phyloP scores from a whole-genome alignment of 2,797 vertebrate species.

The Sylvilagus floridanus region DNA sequence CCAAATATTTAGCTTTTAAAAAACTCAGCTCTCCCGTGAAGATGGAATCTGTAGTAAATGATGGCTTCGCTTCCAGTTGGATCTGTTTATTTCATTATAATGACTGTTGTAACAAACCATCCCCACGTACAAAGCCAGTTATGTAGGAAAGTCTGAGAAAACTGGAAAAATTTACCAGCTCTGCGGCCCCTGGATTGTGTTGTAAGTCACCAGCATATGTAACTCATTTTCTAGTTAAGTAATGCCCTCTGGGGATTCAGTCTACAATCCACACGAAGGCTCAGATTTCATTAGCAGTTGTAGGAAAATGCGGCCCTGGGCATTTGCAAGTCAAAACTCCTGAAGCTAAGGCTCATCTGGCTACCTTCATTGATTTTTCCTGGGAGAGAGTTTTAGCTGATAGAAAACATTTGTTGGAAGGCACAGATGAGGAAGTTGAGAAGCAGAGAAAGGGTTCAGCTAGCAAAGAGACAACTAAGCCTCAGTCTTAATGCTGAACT shows the following conservation, averaged over 20 bases:
- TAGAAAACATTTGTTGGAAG: constrained; percentile 82
- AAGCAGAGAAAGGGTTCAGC: constrained; percentile 73
- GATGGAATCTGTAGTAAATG: constrained; percentile 2
- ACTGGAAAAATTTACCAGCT: constrained; percentile 87
- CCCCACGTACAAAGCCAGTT: constrained; percentile 81
- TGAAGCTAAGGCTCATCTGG: constrained; percentile 81
- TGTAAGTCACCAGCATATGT: constrained; percentile 87
- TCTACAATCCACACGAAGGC: constrained; percentile 87
- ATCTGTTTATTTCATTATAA: constrained; percentile 81
- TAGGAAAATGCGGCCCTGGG: constrained; percentile 88
- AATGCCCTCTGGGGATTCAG: constrained; percentile 87
- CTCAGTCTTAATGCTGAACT: constrained; percentile 75
- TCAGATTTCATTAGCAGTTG: constrained; percentile 89
- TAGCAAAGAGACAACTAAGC: constrained; percentile 55
- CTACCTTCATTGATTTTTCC: constrained; percentile 79
- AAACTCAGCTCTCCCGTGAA: neutral
- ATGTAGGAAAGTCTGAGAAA: constrained; percentile 87
- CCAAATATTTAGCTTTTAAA: constrained; percentile 61
- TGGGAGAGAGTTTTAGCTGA: constrained; percentile 73
- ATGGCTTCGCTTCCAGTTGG: constrained; percentile 51
- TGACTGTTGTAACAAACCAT: constrained; percentile 72
- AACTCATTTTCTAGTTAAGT: constrained; percentile 90
- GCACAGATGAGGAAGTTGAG: constrained; percentile 69
- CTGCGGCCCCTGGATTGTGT: constrained; percentile 82
- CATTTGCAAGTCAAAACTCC: constrained; percentile 90